These are phyloP conservation scores for Ischnura elegans DNA, from an alignment of 2,888 invertebrate genomes.

Conservation along the genomic window DNA sequence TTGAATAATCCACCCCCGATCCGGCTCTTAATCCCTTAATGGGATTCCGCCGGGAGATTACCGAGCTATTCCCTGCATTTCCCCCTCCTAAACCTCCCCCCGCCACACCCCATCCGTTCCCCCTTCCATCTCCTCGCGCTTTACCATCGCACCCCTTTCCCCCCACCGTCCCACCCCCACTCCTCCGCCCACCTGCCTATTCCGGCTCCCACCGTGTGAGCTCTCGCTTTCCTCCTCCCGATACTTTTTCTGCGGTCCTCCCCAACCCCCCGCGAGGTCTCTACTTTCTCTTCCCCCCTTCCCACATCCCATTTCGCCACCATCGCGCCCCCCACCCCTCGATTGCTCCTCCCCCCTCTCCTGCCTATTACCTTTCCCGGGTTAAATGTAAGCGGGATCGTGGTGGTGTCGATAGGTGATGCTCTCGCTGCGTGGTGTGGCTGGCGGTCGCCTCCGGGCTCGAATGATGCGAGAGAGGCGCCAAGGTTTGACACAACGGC, in stretches of 20 bases:
- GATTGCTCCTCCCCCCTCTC: background rate
- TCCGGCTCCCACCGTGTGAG: background rate
- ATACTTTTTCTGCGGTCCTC: constrained; percentile 15
- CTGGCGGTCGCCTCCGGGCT: background rate
- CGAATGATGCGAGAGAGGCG: background rate
- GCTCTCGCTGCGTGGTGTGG: background rate
- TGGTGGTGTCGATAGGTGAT: constrained; percentile 32
- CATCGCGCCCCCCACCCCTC: background rate
- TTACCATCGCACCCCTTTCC: background rate
- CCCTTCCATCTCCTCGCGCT: background rate
- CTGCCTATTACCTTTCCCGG: constrained; percentile 25
- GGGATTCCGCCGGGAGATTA: constrained; percentile 65
- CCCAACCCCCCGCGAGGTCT: constrained; percentile 6
- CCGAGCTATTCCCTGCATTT: constrained; percentile 65
- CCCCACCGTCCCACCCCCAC: background rate
- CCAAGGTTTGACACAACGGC: constrained; percentile 38
- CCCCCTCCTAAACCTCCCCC: background rate
- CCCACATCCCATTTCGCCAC: constrained; percentile 9
- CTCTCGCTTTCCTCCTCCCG: constrained; percentile 18
- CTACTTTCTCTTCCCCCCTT: background rate
- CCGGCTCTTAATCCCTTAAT: constrained; percentile 67
- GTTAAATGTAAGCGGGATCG: constrained; percentile 33
- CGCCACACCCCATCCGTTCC: background rate
- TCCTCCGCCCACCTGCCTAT: background rate
- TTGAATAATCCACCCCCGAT: constrained; percentile 67